Evolutionary conservation across 2,797 vertebrate genomes (phyloP), one percentile per base, ranked within the genome.

Genomic region (Falco cherrug): DNA sequence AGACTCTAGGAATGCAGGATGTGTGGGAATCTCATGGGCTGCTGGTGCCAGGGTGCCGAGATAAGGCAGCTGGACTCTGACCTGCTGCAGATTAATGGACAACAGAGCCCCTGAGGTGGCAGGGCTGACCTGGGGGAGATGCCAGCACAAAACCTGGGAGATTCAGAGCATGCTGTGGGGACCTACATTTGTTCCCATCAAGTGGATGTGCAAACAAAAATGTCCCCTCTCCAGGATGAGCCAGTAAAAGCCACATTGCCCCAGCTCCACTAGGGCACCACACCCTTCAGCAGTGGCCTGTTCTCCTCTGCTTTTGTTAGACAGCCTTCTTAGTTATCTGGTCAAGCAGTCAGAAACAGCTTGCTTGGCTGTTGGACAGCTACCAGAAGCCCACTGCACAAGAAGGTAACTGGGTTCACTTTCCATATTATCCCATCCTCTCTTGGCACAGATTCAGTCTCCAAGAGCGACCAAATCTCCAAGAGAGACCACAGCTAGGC

Each of bases 101-200:
- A 73, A 28, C n/a, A 51, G 48, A 87, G 35, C 21, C 28, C 53
- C 25, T 1, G 2, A 17, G 10, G 26, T 33, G 19, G 50, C 75
- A 77, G 33, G 16, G 56, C 13, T 77, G 85, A 90, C 13, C 60
- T 33, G 43, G 0, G 1, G 21, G 43, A 79, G 64, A 54, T 4
- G 19, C 15, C 26, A 56, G 1, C 1, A 67, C 31, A 35, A 41
- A 13, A 84, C 15, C 48, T 70, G 47, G 45, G 24, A 47, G n/a
- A 78, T 60, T 70, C 4, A 76, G 22, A 71, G 57, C 1, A 5
- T 19, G 5, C 3, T 25, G 16, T 3, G 6, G 13, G 2, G 0
- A 83, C 33, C 24, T 80, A 18, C 4, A 5, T 2, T 56, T 50
- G n/a, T 41, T 79, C 17, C 64, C 2, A 5, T 10, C 7, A 90